phyloP scores from a whole-genome alignment of 1,140 invertebrate genomes.

The Nephila pilipes region DNA sequence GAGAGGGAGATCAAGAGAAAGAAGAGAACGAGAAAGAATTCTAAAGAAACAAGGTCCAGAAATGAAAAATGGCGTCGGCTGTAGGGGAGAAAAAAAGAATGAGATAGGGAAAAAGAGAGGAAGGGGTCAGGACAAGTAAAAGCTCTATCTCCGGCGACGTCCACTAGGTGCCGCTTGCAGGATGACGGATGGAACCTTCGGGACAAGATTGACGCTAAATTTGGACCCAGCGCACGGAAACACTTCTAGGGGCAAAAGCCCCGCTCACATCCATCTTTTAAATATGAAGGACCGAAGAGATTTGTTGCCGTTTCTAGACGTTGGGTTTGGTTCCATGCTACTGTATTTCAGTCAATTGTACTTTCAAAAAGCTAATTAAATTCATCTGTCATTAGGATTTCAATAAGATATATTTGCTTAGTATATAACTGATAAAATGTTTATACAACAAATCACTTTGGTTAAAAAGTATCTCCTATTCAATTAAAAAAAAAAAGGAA shows the following conservation, averaged over 20 bases:
- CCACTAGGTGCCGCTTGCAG: conserved; percentile 38
- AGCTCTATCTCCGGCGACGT: conserved; percentile 69
- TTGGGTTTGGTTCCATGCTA: too few relatives aligned
- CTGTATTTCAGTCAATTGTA: too few relatives aligned
- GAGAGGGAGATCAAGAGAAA: conserved; percentile 61
- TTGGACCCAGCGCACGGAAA: conserved; percentile 45
- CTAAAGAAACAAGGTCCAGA: conserved; percentile 65
- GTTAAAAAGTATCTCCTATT: too few relatives aligned
- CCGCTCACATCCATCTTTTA: not conserved
- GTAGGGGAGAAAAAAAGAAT: conserved; percentile 16
- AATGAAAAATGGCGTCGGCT: conserved; percentile 67
- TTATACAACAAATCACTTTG: too few relatives aligned
- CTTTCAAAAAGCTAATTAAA: too few relatives aligned
- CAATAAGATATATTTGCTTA: too few relatives aligned
- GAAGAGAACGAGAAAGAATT: conserved; percentile 45
- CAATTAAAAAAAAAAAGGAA: too few relatives aligned
- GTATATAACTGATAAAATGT: too few relatives aligned
- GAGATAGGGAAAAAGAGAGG: not conserved
- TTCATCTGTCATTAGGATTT: too few relatives aligned
- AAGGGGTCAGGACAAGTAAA: conserved; percentile 75
- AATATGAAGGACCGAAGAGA: not conserved
- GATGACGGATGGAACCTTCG: conserved; percentile 62
- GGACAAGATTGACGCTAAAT: conserved; percentile 68
- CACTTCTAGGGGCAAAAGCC: conserved; percentile 48
- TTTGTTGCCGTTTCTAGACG: not conserved